Base-by-base conservation (phyloP, 1,140 invertebrate species). In the Drosophila yakuba region DNA sequence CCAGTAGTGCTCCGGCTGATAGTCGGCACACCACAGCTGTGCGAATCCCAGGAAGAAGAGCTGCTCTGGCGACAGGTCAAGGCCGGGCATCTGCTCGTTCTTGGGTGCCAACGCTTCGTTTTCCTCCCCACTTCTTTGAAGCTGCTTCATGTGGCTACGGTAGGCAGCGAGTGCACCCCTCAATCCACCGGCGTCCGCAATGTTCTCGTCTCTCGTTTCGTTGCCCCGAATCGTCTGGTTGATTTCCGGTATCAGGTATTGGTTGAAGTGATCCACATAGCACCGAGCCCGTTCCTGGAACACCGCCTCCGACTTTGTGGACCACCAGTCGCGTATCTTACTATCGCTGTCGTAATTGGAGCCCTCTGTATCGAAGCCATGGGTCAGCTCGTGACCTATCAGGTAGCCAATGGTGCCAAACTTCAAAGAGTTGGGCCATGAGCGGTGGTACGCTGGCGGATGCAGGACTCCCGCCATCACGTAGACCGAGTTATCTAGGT, bases 41-140 rank as follows among this genome's bases (percentile, higher is more conserved):
- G 97, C 97, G 92, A 98, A 98, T 32, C 96, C 97, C 14, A 98
- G 92, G 85, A 98, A 99, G 92, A 98, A 98, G 45, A 98, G 93
- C 91, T 98, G 97, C 28, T 95, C 94, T 88, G 98, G 97, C 4
- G 96, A 97, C 23, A 97, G 93, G 82, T 96, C 95, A 6, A 98
- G 89, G 3, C 97, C 97, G 0, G 98, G 97, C 41, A 98, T 94
- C 4, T 95, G 93, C 55, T 94, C 91, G 57, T 95, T 94, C 64
- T 93, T 93, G 8, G 61, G 25, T 90, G 85, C 63, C 11, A 89
- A 7, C 93, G 83, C 92, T 5, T 91, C 74, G 47, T 74, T 55
- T 0, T 64, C 41, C 10, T 92, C 82, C 3, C 7, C 55, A 64
- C 64, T 2, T 81, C 95, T 45, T 95, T 43, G 48, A 4, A 64